phyloP scores from a whole-genome alignment of 2,888 invertebrate species.

The Gerris lacustris region DNA sequence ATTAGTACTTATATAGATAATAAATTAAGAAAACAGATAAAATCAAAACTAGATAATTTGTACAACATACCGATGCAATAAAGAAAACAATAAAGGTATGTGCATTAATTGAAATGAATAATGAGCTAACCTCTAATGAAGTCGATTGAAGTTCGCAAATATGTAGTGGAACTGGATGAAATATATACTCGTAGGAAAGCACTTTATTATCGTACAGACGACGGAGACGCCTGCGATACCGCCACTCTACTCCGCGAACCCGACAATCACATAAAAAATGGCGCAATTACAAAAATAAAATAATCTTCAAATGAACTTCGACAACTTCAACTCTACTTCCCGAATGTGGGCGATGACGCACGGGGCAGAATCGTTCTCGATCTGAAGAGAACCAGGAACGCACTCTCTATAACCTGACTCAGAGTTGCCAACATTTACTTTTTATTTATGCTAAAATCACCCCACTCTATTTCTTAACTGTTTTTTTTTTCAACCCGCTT shows the following conservation, averaged over 20 bases:
- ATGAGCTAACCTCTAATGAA: constrained; percentile 1
- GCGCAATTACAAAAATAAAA: background rate
- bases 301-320: background rate
- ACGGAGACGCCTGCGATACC: no score
- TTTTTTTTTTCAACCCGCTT: no score
- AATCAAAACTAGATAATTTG: no score
- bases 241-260: background rate
- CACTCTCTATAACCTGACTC: background rate
- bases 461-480: no score
- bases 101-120: background rate
- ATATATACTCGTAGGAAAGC: background rate
- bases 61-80: no score
- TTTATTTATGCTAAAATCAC: no score
- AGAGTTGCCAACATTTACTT: no score
- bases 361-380: background rate
- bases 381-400: background rate
- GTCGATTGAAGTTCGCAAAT: background rate
- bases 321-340: background rate
- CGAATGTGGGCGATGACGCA: background rate
- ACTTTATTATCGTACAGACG: background rate
- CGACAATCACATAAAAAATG: background rate
- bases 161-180: background rate
- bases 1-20: no score
- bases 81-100: no score
- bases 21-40: no score